These are phyloP conservation scores for Lasioglossum figueresi DNA, from an alignment of 2,888 invertebrate genomes.

Conservation along the genomic window DNA sequence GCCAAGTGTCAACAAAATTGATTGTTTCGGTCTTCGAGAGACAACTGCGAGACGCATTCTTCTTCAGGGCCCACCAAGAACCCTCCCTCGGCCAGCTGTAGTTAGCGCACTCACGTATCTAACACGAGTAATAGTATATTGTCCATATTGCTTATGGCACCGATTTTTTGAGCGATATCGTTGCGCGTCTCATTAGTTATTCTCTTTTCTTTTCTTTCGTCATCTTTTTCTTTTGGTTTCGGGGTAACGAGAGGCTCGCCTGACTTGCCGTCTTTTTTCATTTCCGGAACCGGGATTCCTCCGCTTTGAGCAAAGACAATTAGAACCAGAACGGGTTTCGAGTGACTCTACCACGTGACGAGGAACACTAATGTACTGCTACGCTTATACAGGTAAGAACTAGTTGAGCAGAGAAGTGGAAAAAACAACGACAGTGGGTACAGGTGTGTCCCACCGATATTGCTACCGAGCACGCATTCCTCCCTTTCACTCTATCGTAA, in stretches of 20 bases:
- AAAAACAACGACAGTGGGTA: conserved; percentile 66
- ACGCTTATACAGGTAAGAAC: conserved; percentile 69
- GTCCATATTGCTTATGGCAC: conserved; percentile 80
- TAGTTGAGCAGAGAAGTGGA: conserved; percentile 77
- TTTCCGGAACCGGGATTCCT: conserved; percentile 39
- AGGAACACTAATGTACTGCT: conserved; percentile 57
- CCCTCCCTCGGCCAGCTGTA: conserved; percentile 73
- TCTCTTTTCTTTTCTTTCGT: background rate
- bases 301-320: conserved; percentile 66
- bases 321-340: conserved; percentile 47
- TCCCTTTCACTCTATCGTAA: conserved; percentile 54
- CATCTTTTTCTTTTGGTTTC: background rate
- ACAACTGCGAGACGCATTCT: conserved; percentile 44
- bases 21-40: conserved; percentile 19
- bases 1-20: background rate
- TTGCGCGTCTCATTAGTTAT: conserved; percentile 41
- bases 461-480: conserved; percentile 67
- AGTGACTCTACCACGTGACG: conserved; percentile 53
- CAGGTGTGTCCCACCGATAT: conserved; percentile 60
- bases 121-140: conserved; percentile 74
- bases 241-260: conserved; percentile 42
- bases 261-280: conserved; percentile 29
- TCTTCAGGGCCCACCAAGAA: conserved; percentile 58
- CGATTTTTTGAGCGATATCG: conserved; percentile 76
- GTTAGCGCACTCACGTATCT: conserved; percentile 63